These are phyloP conservation scores for Rhabditoides inermis DNA, from an alignment of 2,888 invertebrate species.

Conservation along the genomic window DNA sequence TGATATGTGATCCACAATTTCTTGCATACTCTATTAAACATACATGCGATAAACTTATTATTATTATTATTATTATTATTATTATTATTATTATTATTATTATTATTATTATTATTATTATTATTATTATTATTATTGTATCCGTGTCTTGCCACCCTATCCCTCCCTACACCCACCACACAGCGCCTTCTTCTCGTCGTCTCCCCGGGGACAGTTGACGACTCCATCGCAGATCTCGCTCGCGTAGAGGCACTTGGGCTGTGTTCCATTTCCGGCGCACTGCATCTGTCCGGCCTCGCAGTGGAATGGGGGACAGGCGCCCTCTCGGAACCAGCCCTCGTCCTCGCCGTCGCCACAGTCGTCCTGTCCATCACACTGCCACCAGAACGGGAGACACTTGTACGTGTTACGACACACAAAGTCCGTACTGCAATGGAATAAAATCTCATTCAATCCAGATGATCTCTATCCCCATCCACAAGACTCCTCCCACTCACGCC, in stretches of 20 bases:
- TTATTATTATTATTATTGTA: too few relatives aligned
- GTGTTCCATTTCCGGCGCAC: constrained; percentile 31
- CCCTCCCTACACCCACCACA: constrained; percentile 3
- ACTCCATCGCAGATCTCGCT: constrained; percentile 69
- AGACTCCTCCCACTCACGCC: constrained; percentile 49
- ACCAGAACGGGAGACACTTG: constrained; percentile 82
- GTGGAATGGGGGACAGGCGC: constrained; percentile 66
- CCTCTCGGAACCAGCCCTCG: constrained; percentile 61
- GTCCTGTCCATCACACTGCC: constrained; percentile 71
- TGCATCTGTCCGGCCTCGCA: constrained; percentile 64
- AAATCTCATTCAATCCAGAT: not conserved
- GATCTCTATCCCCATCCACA: not conserved
- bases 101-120: too few relatives aligned
- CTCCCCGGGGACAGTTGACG: constrained; percentile 13
- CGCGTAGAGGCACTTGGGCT: not conserved
- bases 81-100: too few relatives aligned
- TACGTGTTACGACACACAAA: constrained; percentile 71
- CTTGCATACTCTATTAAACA: too few relatives aligned
- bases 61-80: too few relatives aligned
- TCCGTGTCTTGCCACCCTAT: too few relatives aligned
- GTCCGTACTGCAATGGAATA: constrained; percentile 52
- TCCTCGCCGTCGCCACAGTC: constrained; percentile 71
- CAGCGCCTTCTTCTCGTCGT: constrained; percentile 13
- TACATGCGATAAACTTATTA: too few relatives aligned
- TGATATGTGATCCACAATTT: too few relatives aligned